Base-by-base conservation (phyloP, 2,113 vertebrate species). In the Chlamydotis undulata region DNA sequence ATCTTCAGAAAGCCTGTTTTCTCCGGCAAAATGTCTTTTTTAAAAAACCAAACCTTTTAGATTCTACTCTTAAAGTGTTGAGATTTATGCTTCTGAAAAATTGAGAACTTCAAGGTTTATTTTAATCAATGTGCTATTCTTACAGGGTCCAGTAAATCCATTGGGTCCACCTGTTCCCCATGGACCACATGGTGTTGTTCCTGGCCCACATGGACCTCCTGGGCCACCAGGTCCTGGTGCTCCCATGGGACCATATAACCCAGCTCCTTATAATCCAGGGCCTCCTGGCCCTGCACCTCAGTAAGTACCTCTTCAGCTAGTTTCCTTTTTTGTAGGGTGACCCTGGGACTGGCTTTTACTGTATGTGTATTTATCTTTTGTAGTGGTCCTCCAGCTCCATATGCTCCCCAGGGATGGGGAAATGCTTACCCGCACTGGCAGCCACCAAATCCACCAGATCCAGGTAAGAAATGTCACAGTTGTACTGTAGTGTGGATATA, bases 351-450 rank as follows among this genome's bases (percentile, higher is more conserved):
- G 50, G 57, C 43, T 91, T 50, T 63, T 71, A 74, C 61, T 88
- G 11, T 37, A 12, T 41, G 6, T 75, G 4, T 81, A 3, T 52
- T 11, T 33, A 4, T 52, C 67, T 77, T 61, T 93, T 83, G 11
- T 88, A 99, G 99, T 97, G 99, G 99, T 70, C 99, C 99, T 95
- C 99, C 99, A 91, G 99, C 99, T 25, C 99, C 99, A 0, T 99
- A 99, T 94, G 99, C 99, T 95, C 99, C 99, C 83, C 99, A 99
- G 83, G 99, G 99, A 55, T 99, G 99, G 99, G 99, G 99, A 87
- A 99, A 99, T 83, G 98, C 99, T 47, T 99, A 99, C 95, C 99
- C 99, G 7, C 99, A 99, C 86, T 99, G 99, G 99, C 99, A 99
- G 89, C 98, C 98, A 50, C 99, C 99, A 83, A 99, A 99, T 63